phyloP scores from a whole-genome alignment of 2,113 vertebrate species.

The Acanthochromis polyacanthus region DNA sequence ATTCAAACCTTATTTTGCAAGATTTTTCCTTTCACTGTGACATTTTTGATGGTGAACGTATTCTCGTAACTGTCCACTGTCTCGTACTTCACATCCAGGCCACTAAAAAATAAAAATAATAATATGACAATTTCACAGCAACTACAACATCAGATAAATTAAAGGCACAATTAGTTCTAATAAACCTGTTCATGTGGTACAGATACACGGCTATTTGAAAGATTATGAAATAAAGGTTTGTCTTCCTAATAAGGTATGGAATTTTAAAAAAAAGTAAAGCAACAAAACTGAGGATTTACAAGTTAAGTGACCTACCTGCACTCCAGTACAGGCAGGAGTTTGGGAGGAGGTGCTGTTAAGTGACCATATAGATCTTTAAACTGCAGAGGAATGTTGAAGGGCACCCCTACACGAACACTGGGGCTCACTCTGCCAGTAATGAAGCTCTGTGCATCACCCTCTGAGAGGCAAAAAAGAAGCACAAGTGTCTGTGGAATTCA shows the following conservation, averaged over 20 bases:
- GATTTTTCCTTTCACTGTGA: constrained; percentile 86
- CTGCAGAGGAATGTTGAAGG: constrained; percentile 89
- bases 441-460: constrained; percentile 89
- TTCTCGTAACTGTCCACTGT: constrained; percentile 67
- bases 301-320: constrained; percentile 72
- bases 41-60: constrained; percentile 84
- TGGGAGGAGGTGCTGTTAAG: constrained; percentile 70
- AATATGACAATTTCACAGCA: neutral
- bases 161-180: neutral
- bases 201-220: too few species aligned
- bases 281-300: neutral
- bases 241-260: too few species aligned
- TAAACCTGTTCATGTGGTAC: too few species aligned
- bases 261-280: too few species aligned
- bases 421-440: constrained; percentile 73
- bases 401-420: constrained; percentile 86
- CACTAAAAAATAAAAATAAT: constrained; percentile 82
- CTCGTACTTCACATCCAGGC: constrained; percentile 85
- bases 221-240: too few species aligned
- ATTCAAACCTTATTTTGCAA: constrained; percentile 88
- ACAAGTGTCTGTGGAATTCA: neutral
- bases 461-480: constrained; percentile 66
- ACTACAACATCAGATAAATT: neutral
- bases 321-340: constrained; percentile 85
- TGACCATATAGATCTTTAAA: constrained; percentile 90